These are phyloP conservation scores for Monopis laevigella DNA, from an alignment of 2,888 invertebrate genomes.

Conservation along the genomic window DNA sequence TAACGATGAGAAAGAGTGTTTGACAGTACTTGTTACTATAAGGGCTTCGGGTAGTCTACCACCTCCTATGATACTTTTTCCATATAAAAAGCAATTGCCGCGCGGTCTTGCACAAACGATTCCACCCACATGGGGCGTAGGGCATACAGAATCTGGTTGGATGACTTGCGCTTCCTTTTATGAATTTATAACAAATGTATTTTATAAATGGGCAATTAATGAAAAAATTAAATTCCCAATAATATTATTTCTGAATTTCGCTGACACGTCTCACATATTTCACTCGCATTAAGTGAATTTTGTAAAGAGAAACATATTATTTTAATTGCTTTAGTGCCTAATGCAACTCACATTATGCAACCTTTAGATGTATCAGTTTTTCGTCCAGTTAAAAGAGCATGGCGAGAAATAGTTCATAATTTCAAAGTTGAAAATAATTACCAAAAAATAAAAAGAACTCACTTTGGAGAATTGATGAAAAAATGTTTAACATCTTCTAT, in stretches of 20 bases:
- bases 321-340: constrained; percentile 5
- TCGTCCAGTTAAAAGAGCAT: too few species aligned
- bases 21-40: neutral
- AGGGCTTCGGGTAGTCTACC: neutral
- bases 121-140: neutral
- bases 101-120: neutral
- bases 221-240: constrained; percentile 7
- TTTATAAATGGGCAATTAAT: constrained; percentile 4
- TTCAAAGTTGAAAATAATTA: too few species aligned
- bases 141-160: too few species aligned
- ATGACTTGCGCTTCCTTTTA: too few species aligned
- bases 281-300: neutral
- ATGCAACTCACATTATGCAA: constrained; percentile 8
- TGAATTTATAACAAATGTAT: constrained; percentile 3
- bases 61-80: too few species aligned
- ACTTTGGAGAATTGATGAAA: too few species aligned
- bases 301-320: constrained; percentile 8
- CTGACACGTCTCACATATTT: constrained; percentile 4
- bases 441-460: too few species aligned
- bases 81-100: too few species aligned
- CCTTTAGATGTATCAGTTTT: constrained; percentile 4
- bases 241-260: constrained; percentile 3
- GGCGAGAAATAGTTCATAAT: too few species aligned
- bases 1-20: too few species aligned
- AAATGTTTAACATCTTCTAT: too few species aligned